Percentiles rank a stretch among this genome's conserved stretches.
These are phyloP conservation scores for Dicerorhinus sumatrensis DNA, from an alignment of 2,113 vertebrate genomes.

Conservation along the genomic window DNA sequence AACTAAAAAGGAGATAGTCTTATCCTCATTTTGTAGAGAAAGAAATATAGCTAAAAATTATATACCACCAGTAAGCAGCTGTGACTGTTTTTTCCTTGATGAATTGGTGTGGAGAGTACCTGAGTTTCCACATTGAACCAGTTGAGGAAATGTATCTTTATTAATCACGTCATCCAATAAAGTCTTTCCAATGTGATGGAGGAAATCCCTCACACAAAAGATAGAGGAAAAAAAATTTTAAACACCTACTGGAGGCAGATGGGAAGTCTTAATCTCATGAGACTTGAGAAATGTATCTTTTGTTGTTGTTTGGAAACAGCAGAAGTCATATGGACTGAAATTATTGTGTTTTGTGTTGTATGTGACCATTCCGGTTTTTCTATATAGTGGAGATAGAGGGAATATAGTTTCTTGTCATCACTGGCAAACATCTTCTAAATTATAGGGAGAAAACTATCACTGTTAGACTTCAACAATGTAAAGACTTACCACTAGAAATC, in stretches of 20 bases:
- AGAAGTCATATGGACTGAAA: conserved; percentile 15
- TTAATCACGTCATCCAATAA: neutral
- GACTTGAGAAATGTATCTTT: neutral
- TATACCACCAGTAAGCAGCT: neutral
- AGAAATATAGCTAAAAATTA: neutral
- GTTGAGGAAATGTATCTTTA: conserved; percentile 5
- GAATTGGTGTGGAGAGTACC: neutral
- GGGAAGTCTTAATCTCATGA: neutral
- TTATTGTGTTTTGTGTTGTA: neutral
- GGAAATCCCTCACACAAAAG: neutral
- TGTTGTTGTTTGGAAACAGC: conserved; percentile 4
- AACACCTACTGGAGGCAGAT: neutral
- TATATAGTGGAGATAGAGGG: neutral
- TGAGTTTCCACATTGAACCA: neutral
- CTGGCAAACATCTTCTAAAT: conserved; percentile 1
- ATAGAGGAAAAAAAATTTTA: neutral
- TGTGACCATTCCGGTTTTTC: neutral
- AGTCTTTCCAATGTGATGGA: neutral
- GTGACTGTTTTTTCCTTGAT: neutral
- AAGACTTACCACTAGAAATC: conserved; percentile 10
- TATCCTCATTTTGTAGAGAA: neutral
- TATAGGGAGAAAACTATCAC: neutral
- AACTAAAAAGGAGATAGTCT: neutral
- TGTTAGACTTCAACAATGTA: neutral
- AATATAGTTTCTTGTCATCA: conserved; percentile 39